Evolutionary conservation across 1,140 invertebrate species (phyloP), one percentile per base, ranked within the genome.

Genomic region (Euwallacea fornicatus): DNA sequence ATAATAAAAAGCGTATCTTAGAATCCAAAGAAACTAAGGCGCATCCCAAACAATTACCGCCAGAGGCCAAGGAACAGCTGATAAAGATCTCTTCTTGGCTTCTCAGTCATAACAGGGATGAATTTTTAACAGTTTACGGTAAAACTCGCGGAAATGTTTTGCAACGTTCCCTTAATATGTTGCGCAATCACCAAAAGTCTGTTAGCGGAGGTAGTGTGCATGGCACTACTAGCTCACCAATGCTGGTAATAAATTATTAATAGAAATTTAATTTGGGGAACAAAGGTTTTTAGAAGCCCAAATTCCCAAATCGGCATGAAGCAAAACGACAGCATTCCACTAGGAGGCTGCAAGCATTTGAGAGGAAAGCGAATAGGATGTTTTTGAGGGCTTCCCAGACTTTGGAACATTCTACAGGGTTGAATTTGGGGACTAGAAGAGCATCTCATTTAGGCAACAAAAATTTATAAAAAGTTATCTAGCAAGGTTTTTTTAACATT

Each of bases 341-440:
- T 2, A 81, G 84, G 33, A 81, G 84, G 33, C 73, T 86, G 9
- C 84, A 76, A 77, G 92, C 89, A 15, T 86, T 94, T 58, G 93
- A 95, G 76, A 93, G 92, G 75, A 93, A 94, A 79, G 94, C 94
- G 0, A 93, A 92, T 69, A 91, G 92, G 81, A 91, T 95, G 84
- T 84, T 96, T 74, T 83, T 93, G 77, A 93, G 91, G 78, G 94
- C 92, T 0, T 93, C 93, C 0, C 91, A 93, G 77, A 93, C 91
- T 9, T 78, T 91, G 50, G 90, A 91, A 79, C 86, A 89, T 70
- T 91, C 89, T 2, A 91, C 90, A 1, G 90, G 90, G 1, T 83
- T 91, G 21, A 86, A 85, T 41, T 80, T 90, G 7, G 88, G 88
- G 0, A 82, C 83, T 59, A 82, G 83, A 75, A 83, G 80, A 79